Percentiles rank a stretch among this genome's conserved stretches.
Conservation (phyloP, 2,113 vertebrate species). For the Tamias sibiricus region DNA sequence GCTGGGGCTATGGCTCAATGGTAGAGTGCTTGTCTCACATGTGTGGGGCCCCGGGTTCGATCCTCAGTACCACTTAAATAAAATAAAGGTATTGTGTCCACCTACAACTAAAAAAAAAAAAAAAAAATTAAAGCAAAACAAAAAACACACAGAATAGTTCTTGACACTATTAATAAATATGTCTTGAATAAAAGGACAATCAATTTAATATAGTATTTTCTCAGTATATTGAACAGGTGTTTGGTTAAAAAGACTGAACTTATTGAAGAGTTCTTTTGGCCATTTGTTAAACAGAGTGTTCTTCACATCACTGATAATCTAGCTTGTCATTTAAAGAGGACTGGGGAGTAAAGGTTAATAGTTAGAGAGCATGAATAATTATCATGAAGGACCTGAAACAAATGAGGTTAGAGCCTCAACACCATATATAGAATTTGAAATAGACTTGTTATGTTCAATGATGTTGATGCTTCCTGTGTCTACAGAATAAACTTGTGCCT, state of each 20-base stretch:
- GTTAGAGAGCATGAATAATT: background rate
- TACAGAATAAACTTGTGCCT: background rate
- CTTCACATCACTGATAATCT: background rate
- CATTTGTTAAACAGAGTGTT: background rate
- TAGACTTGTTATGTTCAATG: background rate
- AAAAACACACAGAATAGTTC: too few species aligned
- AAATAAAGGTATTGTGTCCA: too few species aligned
- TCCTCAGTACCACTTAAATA: too few species aligned
- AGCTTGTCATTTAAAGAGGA: background rate
- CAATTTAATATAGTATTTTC: background rate
- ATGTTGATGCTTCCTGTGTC: background rate
- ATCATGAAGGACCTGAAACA: background rate
- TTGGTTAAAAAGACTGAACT: slow-evolving; percentile 31
- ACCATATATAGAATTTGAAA: background rate
- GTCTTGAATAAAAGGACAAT: background rate
- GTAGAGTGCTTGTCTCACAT: too few species aligned
- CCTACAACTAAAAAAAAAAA: too few species aligned
- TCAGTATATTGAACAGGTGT: background rate
- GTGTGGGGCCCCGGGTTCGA: too few species aligned
- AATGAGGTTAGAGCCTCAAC: slow-evolving; percentile 3
- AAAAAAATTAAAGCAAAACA: too few species aligned
- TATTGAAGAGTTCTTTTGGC: background rate
- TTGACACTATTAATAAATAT: background rate
- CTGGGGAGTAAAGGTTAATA: background rate
- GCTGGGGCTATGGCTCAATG: too few species aligned